Evolutionary conservation across 2,888 invertebrate genomes (phyloP).

Genomic region (Melanargia galathea): DNA sequence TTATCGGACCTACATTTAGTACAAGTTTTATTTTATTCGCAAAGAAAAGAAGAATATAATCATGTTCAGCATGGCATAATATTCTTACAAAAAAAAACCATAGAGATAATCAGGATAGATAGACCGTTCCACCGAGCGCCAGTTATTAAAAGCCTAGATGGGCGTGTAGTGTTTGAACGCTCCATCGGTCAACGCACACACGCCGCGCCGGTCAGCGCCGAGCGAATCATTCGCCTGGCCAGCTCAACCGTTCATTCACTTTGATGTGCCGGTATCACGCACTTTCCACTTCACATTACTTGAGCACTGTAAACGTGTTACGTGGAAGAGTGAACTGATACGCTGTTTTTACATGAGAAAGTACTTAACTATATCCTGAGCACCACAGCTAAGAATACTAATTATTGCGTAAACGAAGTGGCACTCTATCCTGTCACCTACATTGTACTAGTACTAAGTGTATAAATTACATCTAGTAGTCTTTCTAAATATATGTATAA

Average conservation of each 20-base stretch:
- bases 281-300: slow-evolving; percentile 59
- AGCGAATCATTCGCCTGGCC: slow-evolving; percentile 64
- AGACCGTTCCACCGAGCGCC: slow-evolving; percentile 15
- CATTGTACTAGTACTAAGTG: no score
- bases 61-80: no score
- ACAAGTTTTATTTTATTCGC: no score
- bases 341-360: slow-evolving; percentile 1
- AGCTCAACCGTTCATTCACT: slow-evolving; percentile 61
- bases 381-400: no score
- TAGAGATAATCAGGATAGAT: neutral
- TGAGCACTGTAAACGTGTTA: slow-evolving; percentile 35
- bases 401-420: no score
- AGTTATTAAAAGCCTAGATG: slow-evolving; percentile 34
- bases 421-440: no score
- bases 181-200: slow-evolving; percentile 39
- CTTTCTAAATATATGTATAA: no score
- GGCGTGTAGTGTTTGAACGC: slow-evolving; percentile 32
- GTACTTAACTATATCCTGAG: no score
- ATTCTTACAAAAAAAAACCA: neutral
- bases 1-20: no score
- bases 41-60: no score
- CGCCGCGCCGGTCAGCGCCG: slow-evolving; percentile 68
- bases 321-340: slow-evolving; percentile 19
- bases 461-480: no score
- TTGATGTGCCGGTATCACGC: slow-evolving; percentile 72